A percentile compares a stretch with the other conserved stretches of the same genome.
Conservation (phyloP, 2,797 vertebrate species). For the Enteromius fasciolatus region DNA sequence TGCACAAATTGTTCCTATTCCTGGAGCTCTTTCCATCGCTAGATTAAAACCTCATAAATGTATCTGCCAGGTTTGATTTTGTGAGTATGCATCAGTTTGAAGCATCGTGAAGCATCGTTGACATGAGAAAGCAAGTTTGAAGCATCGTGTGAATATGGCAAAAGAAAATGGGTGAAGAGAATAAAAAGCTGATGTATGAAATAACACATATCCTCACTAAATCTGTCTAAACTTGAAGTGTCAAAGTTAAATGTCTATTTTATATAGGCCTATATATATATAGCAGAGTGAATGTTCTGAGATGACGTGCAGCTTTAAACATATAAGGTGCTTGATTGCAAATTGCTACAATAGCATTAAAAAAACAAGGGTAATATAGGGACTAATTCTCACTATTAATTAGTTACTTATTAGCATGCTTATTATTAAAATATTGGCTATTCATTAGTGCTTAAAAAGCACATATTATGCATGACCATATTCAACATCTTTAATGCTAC, state of each 20-base stretch:
- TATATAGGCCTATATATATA: no score
- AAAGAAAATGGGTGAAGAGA: neutral
- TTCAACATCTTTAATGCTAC: no score
- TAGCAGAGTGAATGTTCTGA: neutral
- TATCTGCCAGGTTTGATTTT: constrained; percentile 1
- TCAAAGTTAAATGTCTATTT: neutral
- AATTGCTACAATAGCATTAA: neutral
- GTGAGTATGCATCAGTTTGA: neutral
- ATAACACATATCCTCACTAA: neutral
- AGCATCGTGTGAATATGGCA: neutral
- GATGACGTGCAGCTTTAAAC: neutral
- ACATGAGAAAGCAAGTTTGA: neutral
- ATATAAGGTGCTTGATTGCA: neutral
- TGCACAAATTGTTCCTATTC: constrained; percentile 8
- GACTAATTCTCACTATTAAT: no score
- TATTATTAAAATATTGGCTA: no score
- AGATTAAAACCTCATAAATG: constrained; percentile 13
- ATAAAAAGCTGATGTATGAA: neutral
- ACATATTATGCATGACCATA: no score
- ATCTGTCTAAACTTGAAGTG: neutral
- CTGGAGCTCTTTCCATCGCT: neutral
- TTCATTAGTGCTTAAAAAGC: no score
- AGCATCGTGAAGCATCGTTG: no score
- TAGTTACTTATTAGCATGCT: no score
- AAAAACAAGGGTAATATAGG: neutral